These are phyloP conservation scores for Urocolius indicus DNA, from an alignment of 2,113 vertebrate genomes.

Conservation along the genomic window DNA sequence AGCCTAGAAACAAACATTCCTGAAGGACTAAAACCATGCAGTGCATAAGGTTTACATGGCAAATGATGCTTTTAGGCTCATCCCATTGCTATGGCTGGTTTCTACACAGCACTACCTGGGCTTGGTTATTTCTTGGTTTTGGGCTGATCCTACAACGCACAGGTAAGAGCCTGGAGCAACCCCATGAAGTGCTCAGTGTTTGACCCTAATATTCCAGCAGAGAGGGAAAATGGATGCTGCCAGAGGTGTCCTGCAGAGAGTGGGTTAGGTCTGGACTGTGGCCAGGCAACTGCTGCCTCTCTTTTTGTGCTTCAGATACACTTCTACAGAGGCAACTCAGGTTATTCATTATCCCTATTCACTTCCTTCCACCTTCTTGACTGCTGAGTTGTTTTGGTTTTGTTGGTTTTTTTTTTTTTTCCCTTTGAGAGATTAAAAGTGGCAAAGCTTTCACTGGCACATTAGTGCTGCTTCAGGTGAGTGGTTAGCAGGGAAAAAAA, in stretches of 20 bases:
- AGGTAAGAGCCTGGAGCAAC: background rate
- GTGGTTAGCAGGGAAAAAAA: background rate
- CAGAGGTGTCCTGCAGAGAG: accelerated
- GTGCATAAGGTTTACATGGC: accelerated
- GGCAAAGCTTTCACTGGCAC: background rate
- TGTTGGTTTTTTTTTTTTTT: background rate
- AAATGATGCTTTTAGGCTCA: background rate
- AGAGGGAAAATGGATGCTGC: background rate
- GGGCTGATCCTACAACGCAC: background rate
- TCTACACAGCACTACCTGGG: background rate
- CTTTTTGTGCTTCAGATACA: background rate
- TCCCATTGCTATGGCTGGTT: background rate
- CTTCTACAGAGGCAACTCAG: background rate
- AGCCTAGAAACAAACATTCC: background rate
- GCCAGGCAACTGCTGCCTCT: background rate
- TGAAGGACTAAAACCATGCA: background rate
- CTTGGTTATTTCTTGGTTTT: background rate
- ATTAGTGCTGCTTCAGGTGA: background rate
- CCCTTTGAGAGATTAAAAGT: background rate
- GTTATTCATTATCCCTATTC: background rate
- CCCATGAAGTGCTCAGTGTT: background rate
- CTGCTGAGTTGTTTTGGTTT: background rate
- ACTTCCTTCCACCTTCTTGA: background rate
- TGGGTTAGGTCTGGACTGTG: accelerated
- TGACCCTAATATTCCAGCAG: background rate